Evolutionary conservation across 2,888 invertebrate genomes (phyloP), one percentile per base, ranked within the genome.

Genomic region (Muschampia staudingeri): DNA sequence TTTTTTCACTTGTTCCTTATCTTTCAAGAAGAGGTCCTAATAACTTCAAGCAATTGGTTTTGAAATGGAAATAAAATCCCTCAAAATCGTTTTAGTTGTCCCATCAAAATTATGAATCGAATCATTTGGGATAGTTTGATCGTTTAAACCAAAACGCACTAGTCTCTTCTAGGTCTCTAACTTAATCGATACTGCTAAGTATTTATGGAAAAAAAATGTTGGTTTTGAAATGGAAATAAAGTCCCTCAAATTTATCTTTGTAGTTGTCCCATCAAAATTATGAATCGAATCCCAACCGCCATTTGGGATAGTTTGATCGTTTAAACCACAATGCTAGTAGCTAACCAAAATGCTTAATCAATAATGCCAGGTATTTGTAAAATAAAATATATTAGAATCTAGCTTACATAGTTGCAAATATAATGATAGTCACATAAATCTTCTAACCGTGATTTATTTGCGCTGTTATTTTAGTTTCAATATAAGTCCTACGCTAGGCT

Each of bases 381-480:
- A 40, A 6, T 42, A 56, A 37, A 56, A 37, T 61, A 61, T 34
- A 52, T 56, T 75, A 34, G 37, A 56, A 56, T 16, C 19, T n/a
- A 19, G 52, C 70, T 56, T 72, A 72, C 48, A 37, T 25, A 25
- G 65, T 48, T 37, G n/a, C n/a, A 16, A 44, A 80, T 80, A 67
- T 34, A 76, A 76, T 40, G 48, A 14, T 19, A 40, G 73, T 67
- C 37, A 16, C 79, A 52, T 75, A 52, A 61, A 75, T 80, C 80
- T 75, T 69, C 56, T 70, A 76, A 80, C 48, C 76, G 42, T 52
- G 78, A 78, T 78, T 78, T 76, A 76, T 76, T 19, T 69, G 8
- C 52, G 14, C n/a, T 65, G 76, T 42, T 61, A 70, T 70, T 80
- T 70, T 80, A 76, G 76, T 80, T 80, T 80, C 70, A 76, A 70